Evolutionary conservation across 1,140 invertebrate species (phyloP), one percentile per base, ranked within the genome.

Genomic region (Leucophenga varia): DNA sequence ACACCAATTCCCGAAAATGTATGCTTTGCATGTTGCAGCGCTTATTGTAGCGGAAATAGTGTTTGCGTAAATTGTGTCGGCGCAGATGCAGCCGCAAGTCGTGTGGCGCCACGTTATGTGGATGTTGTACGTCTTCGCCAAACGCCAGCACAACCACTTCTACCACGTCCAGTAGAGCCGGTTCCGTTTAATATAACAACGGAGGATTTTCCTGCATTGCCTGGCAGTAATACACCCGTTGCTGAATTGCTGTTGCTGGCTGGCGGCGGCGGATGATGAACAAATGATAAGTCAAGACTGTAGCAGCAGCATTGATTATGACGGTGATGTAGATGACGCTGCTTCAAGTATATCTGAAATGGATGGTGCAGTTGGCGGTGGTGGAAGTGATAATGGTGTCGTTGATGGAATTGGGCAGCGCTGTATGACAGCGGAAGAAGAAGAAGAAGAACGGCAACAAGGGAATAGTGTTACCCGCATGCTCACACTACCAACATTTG

Each of bases 121-220:
- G 63, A 67, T 55, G 63, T 67, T 38, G 59, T 67, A 0, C 52
- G 43, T 21, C 53, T n/a, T 52, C 47, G 4, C 4, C n/a, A n/a
- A n/a, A n/a, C 32, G 16, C 6, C 22, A 0, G 13, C 40, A 9
- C 19, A 32, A 5, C 19, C 44, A 2, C 7, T 28, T 5, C 38
- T 45, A n/a, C 50, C 42, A 1, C 45, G 28, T 1, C 8, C 16
- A 2, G 20, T 13, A 1, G n/a, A n/a, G n/a, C n/a, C n/a, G n/a
- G n/a, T n/a, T n/a, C n/a, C n/a, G n/a, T 67, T 67, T 10, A 64
- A 54, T 30, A 52, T 64, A n/a, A 37, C 53, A 8, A 54, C 37
- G 2, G 60, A 67, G 37, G 59, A 67, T 16, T 68, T 67, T 20
- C 64, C 63, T 3, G 63, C 63, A 0, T 36, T 65, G 28, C 63